These are phyloP conservation scores for Cerastis rubricosa DNA, from an alignment of 2,888 invertebrate genomes.

Conservation along the genomic window DNA sequence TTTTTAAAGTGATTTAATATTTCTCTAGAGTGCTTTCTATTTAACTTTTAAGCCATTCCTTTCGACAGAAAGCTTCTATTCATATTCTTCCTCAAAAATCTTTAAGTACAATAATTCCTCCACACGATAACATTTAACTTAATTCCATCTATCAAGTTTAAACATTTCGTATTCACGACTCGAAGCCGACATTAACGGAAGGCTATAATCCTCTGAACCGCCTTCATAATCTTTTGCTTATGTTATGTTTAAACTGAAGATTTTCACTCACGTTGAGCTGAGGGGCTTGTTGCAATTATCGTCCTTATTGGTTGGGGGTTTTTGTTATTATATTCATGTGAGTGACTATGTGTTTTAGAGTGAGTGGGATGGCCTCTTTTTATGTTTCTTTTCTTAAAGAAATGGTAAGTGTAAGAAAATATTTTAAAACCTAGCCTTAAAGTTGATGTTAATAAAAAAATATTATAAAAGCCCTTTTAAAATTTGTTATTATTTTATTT, in stretches of 20 bases:
- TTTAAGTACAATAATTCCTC: background rate
- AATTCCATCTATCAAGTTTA: conserved; percentile 33
- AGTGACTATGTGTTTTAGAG: background rate
- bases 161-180: conserved; percentile 52
- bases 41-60: background rate
- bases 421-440: background rate
- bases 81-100: background rate
- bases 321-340: background rate
- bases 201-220: conserved; percentile 57
- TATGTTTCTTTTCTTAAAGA: background rate
- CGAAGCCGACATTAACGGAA: conserved; percentile 45
- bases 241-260: conserved; percentile 45
- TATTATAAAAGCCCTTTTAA: too few species aligned
- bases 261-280: conserved; percentile 17
- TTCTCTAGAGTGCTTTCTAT: background rate
- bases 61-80: background rate
- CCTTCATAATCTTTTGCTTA: conserved; percentile 61
- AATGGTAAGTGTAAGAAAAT: background rate
- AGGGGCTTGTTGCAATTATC: conserved; percentile 23
- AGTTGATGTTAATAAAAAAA: background rate
- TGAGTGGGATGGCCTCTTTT: background rate
- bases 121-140: conserved; percentile 28
- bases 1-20: too few species aligned
- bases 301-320: conserved; percentile 1
- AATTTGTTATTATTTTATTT: too few species aligned